These are phyloP conservation scores for Pangasius mekongensis DNA, from an alignment of 2,797 vertebrate genomes.

Conservation along the genomic window DNA sequence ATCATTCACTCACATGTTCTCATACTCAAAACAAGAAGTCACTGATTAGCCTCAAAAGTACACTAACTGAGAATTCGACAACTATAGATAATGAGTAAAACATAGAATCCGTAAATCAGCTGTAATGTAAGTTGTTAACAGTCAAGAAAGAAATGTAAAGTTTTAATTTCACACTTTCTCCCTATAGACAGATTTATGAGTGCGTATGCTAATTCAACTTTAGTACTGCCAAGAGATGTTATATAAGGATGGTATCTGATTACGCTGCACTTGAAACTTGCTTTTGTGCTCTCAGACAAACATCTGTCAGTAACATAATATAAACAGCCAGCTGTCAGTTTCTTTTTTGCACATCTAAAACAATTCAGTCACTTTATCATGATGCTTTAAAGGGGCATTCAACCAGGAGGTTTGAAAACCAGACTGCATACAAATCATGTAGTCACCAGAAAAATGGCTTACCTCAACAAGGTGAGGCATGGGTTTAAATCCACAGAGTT, in stretches of 20 bases:
- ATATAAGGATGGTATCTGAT: not conserved
- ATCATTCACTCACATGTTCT: constrained; percentile 2
- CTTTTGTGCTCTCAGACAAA: not conserved
- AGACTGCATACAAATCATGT: not conserved
- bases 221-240: not conserved
- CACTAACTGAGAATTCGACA: not conserved
- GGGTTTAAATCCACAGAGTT: constrained; percentile 93
- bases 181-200: not conserved
- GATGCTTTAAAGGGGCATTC: not conserved
- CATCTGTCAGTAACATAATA: constrained; percentile 5
- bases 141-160: not conserved
- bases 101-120: not conserved
- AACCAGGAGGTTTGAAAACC: not conserved
- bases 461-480: constrained; percentile 58
- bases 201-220: constrained; percentile 1
- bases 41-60: not conserved
- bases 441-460: constrained; percentile 21
- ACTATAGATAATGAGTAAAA: not conserved
- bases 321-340: not conserved
- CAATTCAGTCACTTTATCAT: not conserved
- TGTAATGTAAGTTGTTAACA: not conserved
- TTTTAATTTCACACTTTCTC: not conserved
- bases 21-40: not conserved
- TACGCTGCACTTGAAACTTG: not conserved
- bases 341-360: not conserved